Evolutionary conservation across 2,888 invertebrate genomes (phyloP), one percentile per base, ranked within the genome.

Genomic region (Rhabditoides inermis): DNA sequence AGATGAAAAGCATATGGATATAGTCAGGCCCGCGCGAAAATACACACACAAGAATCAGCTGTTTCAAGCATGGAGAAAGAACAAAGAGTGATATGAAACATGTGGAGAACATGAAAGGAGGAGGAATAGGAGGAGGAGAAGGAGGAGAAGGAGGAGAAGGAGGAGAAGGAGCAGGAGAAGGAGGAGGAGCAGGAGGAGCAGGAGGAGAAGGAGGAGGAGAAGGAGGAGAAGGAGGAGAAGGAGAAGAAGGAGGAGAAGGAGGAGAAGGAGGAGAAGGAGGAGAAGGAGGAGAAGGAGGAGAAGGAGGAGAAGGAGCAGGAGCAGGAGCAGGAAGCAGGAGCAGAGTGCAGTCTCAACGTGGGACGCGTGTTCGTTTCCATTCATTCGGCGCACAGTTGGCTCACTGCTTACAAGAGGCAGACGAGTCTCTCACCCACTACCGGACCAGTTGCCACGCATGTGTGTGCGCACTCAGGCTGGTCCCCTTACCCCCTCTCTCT

Each of bases 161-260:
- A 28, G 44, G 37, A 39, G 41, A 45, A 45, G 39, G 28, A 40
- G 28, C 39, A 44, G 39, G 45, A 51, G 37, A 37, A 44, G 40
- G 18, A 37, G 39, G 45, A 35, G 37, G 35, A 36, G n/a, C 46
- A 55, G 47, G 45, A 51, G 45, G 42, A 39, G 27, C 32, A 48
- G 48, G 49, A 46, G 51, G 47, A 56, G 45, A 52, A 48, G 51
- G 48, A 32, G 27, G 35, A 44, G 35, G 51, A 45, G 20, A 30
- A 28, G 30, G 32, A 10, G 30, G 22, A 41, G n/a, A 28, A 37
- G 40, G 26, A 36, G 37, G 37, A 47, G 30, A 45, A 26, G 39
- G 32, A 51, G 22, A 26, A 22, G 20, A 27, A 45, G 18, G 12
- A 32, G 41, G 28, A 36, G 32, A 6, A 37, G 40, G 27, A 23